Conservation (phyloP, 2,113 vertebrate genomes). For the Arizona elegans region DNA sequence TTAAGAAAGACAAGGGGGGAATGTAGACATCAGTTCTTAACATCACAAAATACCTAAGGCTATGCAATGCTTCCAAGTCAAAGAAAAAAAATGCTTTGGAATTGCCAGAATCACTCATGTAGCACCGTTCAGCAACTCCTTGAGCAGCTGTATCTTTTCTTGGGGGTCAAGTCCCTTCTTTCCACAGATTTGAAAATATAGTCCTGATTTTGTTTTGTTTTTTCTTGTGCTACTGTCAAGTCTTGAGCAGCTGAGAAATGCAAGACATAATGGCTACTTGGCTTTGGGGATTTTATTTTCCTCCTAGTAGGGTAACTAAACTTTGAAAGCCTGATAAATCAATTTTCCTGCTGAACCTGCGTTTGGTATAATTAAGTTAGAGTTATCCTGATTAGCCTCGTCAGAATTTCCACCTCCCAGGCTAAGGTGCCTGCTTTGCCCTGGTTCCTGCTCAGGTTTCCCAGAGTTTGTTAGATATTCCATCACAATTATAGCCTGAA, state of each 20-base stretch:
- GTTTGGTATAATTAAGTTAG: not conserved
- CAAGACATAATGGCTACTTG: not conserved
- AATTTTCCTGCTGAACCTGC: not conserved
- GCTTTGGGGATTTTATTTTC: not conserved
- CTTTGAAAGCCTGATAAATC: not conserved
- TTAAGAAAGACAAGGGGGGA: not conserved
- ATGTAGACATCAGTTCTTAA: not conserved
- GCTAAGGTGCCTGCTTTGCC: not conserved
- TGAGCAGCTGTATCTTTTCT: not conserved
- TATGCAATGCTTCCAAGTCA: not conserved
- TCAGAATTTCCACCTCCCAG: not conserved
- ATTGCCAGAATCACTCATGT: not conserved
- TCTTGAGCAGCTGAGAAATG: not conserved
- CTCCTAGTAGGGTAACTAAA: not conserved
- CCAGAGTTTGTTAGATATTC: not conserved
- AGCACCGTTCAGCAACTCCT: not conserved
- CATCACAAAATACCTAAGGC: not conserved
- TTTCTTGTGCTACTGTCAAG: not conserved
- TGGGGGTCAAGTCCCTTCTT: not conserved
- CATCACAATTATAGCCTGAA: not conserved
- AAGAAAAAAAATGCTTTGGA: not conserved
- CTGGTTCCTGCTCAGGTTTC: not conserved
- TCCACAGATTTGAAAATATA: not conserved
- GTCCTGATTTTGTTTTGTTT: not conserved
- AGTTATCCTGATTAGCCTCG: not conserved